Evolutionary conservation across 64 coral and sea anemone genomes (phyloP), one percentile per base, ranked within the genome.

Genomic region (Porites australiensis): DNA sequence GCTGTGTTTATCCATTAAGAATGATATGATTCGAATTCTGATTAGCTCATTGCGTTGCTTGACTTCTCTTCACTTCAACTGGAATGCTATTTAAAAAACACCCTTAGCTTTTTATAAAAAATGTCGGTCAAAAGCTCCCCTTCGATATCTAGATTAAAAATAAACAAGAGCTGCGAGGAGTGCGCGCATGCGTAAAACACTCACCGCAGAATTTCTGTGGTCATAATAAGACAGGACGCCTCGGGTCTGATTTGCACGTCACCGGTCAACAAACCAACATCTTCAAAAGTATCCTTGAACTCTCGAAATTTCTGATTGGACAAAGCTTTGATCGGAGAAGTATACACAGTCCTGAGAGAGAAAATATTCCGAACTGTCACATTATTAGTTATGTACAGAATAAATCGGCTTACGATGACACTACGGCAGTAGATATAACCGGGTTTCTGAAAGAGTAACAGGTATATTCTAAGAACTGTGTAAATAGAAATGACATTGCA

Each of bases 251-350:
- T 96, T 75, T 98, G 96, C 3, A 98, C 90, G 59, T 98, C 96
- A 57, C 96, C 96, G 22, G 96, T 98, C 2, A 98, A 64, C 5
- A 98, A 83, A 14, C 96, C 96, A 3, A 98, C 90, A 91, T 95
- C 94, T n/a, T 93, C 91, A 90, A 98, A 94, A 27, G 73, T 98
- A 48, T 90, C 87, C 96, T 98, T 98, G 52, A 98, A 98, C 58
- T 98, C 96, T 11, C 96, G 94, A 61, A 98, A 98, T 77, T 98
- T 98, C 44, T 98, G 96, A 77, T 98, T 98, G 76, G 96, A 98
- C 64, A 98, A 89, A 70, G 96, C 96, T 79, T 98, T 98, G 79
- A 98, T 98, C 4, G 96, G 96, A 3, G 96, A 98, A 2, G 96
- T 98, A 51, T 98, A 98, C 19, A 98, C 93, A 44, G 96, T 98